These are phyloP conservation scores for Glyptemys insculpta DNA, from an alignment of 2,797 vertebrate species.

Conservation along the genomic window DNA sequence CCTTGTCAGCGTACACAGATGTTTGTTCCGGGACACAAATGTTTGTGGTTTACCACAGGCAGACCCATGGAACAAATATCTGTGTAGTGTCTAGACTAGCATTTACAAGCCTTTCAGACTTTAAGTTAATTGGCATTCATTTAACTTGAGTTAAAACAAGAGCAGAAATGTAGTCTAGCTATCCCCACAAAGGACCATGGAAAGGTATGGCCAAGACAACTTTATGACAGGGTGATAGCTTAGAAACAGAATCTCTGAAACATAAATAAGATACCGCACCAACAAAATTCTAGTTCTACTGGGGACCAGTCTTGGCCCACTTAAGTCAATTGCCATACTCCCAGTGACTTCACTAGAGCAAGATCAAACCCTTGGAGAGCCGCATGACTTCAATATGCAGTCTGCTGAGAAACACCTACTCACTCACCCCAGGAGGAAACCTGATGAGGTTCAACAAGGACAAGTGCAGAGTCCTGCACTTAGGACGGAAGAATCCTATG, in stretches of 20 bases:
- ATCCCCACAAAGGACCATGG: background rate
- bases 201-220: background rate
- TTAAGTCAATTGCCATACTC: background rate
- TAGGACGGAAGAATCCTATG: too few species aligned
- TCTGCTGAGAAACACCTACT: background rate
- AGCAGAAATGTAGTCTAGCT: conserved; percentile 10
- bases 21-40: background rate
- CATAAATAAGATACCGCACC: background rate
- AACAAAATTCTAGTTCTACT: accelerated
- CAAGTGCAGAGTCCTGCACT: too few species aligned
- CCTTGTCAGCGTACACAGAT: background rate
- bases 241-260: background rate
- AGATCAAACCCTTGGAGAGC: background rate
- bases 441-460: too few species aligned
- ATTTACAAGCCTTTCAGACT: background rate
- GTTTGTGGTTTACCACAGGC: background rate
- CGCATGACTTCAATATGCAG: background rate
- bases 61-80: background rate
- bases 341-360: accelerated
- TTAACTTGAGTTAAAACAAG: background rate
- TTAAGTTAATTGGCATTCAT: background rate
- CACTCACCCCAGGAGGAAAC: background rate
- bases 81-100: background rate
- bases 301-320: background rate
- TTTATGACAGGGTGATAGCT: background rate